phyloP scores from a whole-genome alignment of 1,140 invertebrate genomes.

The Acarapis woodi region DNA sequence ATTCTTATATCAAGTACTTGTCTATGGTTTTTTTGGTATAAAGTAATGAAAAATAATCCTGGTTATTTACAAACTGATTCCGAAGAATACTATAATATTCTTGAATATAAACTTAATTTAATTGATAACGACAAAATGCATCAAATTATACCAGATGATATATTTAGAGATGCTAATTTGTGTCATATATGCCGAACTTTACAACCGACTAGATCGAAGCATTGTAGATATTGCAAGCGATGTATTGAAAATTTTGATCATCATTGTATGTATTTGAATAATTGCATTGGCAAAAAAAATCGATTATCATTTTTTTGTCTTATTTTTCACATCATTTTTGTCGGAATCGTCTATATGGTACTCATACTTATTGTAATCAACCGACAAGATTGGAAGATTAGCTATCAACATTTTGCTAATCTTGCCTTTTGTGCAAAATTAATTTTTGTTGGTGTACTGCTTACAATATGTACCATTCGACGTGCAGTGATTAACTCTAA shows the following conservation, averaged over 20 bases:
- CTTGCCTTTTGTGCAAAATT: conserved; percentile 1
- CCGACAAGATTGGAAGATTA: not conserved
- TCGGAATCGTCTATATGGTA: not conserved
- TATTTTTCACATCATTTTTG: not conserved
- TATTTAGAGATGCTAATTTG: conserved; percentile 16
- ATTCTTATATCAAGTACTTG: not conserved
- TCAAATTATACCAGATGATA: not conserved
- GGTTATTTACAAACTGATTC: conserved; percentile 62
- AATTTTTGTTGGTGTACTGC: not conserved
- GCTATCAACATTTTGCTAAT: not conserved
- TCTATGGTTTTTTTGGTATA: conserved; percentile 1
- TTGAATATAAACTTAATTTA: not conserved
- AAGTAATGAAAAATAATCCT: conserved; percentile 35
- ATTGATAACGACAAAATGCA: not conserved
- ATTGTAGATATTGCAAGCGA: conserved; percentile 64
- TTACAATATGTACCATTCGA: conserved; percentile 23
- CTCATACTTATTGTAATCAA: not conserved
- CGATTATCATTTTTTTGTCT: conserved; percentile 1
- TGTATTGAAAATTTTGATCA: conserved; percentile 78
- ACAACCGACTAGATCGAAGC: conserved; percentile 53
- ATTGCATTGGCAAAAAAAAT: conserved; percentile 57
- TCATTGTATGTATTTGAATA: conserved; percentile 79
- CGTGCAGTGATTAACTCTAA: conserved; percentile 69
- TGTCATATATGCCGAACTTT: conserved; percentile 71
- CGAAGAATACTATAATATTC: conserved; percentile 41